phyloP scores from a whole-genome alignment of 30 jellyfish, hydroid and myxozoan genomes.

The Pseudorhiza aurosa region DNA sequence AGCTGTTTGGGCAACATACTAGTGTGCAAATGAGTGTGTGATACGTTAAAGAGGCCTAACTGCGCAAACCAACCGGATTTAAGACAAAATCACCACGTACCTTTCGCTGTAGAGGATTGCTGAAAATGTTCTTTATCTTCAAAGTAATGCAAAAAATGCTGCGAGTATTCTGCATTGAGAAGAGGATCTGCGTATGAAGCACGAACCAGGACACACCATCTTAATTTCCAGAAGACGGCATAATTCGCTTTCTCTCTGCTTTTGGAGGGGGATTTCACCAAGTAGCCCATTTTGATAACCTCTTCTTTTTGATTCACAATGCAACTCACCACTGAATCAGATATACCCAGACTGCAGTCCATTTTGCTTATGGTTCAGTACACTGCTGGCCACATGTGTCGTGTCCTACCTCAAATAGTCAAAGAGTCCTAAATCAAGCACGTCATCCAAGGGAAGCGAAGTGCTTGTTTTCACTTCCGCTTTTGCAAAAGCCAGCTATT shows the following conservation, averaged over 20 bases:
- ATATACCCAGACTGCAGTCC: not conserved
- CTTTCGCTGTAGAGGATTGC: slow-evolving; percentile 21
- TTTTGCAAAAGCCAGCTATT: too few relatives aligned
- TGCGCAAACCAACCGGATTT: too few relatives aligned
- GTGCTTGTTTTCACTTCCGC: too few relatives aligned
- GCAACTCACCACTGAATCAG: not conserved
- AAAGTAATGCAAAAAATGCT: slow-evolving; percentile 29
- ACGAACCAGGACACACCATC: slow-evolving; percentile 62
- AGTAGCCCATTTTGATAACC: slow-evolving; percentile 45
- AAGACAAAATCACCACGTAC: not conserved
- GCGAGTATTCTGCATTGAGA: not conserved
- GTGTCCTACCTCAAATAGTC: too few relatives aligned
- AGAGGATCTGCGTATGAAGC: slow-evolving; percentile 7
- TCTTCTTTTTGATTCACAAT: slow-evolving; percentile 7
- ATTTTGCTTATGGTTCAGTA: not conserved
- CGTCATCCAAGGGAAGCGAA: too few relatives aligned
- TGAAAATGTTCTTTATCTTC: slow-evolving; percentile 31
- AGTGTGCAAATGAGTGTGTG: too few relatives aligned
- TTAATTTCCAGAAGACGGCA: slow-evolving; percentile 53
- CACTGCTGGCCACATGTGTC: too few relatives aligned
- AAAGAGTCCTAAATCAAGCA: too few relatives aligned
- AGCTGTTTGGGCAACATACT: too few relatives aligned
- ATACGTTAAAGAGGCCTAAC: too few relatives aligned
- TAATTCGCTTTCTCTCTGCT: slow-evolving; percentile 36
- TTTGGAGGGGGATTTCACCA: slow-evolving; percentile 54